Conservation (phyloP, 2,888 invertebrate genomes). For the Matsumyia berberina region DNA sequence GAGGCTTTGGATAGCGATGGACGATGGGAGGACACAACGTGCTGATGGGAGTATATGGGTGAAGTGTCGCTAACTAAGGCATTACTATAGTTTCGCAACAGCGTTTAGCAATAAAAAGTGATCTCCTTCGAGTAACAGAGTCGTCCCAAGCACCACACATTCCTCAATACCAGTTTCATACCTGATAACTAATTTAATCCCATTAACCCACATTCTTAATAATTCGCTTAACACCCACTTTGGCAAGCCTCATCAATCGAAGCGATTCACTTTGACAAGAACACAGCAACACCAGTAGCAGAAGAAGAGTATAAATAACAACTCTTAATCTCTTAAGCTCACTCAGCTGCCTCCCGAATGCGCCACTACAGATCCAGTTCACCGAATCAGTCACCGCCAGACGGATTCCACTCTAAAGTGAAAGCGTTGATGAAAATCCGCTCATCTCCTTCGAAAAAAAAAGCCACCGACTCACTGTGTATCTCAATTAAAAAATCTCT, state of each 20-base stretch:
- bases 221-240: not conserved
- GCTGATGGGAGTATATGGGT: no score
- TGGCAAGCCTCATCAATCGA: constrained; percentile 11
- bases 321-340: constrained; percentile 19
- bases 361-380: not conserved
- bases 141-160: no score
- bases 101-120: no score
- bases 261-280: constrained; percentile 3
- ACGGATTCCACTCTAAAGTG: constrained; percentile 18
- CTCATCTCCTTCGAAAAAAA: not conserved
- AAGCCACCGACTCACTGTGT: constrained; percentile 5
- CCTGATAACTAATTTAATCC: not conserved
- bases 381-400: constrained; percentile 23
- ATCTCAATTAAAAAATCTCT: constrained; percentile 54
- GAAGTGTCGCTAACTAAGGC: no score
- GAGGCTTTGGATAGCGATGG: no score
- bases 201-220: constrained; percentile 30
- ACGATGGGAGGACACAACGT: no score
- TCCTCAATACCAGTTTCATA: not conserved
- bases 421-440: constrained; percentile 32
- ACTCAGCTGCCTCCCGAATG: not conserved
- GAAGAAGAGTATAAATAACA: constrained; percentile 15
- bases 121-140: no score
- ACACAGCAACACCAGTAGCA: not conserved
- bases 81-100: no score